Conservation (phyloP, 1,140 invertebrate genomes). For the Carcinoscorpius rotundicauda region DNA sequence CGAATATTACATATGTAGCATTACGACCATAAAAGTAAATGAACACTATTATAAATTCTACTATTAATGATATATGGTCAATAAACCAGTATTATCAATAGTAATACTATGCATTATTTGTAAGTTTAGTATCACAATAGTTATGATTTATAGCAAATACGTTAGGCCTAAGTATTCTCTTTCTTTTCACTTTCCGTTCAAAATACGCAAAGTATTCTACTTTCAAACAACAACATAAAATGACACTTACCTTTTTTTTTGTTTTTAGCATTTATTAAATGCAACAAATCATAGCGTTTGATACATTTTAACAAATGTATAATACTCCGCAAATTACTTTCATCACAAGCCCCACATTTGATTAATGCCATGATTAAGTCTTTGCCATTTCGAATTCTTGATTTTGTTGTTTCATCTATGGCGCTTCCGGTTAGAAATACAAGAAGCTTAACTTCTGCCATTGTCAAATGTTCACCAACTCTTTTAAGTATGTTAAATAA, state of each 20-base stretch:
- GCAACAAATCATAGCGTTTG: slow-evolving; percentile 28
- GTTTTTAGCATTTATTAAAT: slow-evolving; percentile 22
- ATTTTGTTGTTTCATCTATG: slow-evolving; percentile 3
- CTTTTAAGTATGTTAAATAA: neutral
- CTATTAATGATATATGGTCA: no score
- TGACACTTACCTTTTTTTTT: slow-evolving; percentile 25
- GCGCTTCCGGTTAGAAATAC: slow-evolving; percentile 9
- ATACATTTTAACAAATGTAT: slow-evolving; percentile 23
- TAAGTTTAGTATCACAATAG: no score
- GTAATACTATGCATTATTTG: no score
- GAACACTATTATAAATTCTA: no score
- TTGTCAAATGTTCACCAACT: slow-evolving; percentile 14
- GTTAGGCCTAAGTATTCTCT: no score
- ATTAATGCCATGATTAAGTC: slow-evolving; percentile 27
- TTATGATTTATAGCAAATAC: no score
- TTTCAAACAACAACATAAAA: no score
- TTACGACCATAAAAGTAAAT: no score
- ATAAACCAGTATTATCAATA: no score
- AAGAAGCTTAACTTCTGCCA: slow-evolving; percentile 15
- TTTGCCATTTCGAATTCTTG: slow-evolving; percentile 14
- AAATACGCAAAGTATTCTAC: no score
- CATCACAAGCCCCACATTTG: slow-evolving; percentile 25
- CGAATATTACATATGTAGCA: no score
- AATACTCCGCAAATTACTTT: slow-evolving; percentile 27
- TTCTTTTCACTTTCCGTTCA: no score